These are phyloP conservation scores for Picathartes gymnocephalus DNA, from an alignment of 2,113 vertebrate genomes.

Conservation along the genomic window DNA sequence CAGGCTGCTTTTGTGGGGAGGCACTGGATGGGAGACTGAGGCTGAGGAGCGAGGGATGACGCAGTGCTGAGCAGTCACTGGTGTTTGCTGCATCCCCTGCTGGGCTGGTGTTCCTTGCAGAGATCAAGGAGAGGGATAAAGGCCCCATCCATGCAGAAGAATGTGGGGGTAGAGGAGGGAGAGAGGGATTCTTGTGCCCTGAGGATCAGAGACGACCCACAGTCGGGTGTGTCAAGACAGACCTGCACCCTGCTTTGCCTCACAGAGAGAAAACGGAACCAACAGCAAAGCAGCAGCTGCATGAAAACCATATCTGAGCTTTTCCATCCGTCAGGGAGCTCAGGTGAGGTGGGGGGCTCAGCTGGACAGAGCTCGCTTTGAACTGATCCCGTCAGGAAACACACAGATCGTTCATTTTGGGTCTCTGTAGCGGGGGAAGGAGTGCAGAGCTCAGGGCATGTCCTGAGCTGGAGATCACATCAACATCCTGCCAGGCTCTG, in stretches of 20 bases:
- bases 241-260: background rate
- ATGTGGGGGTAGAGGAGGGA: background rate
- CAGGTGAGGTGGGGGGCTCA: background rate
- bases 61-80: rapidly evolving
- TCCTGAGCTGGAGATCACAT: background rate
- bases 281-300: background rate
- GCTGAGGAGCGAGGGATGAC: background rate
- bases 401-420: background rate
- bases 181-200: background rate
- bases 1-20: background rate
- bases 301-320: rapidly evolving
- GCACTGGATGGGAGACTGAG: rapidly evolving
- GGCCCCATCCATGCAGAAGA: rapidly evolving
- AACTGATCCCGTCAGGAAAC: background rate
- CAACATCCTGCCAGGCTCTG: background rate
- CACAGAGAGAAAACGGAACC: background rate
- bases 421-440: background rate
- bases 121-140: background rate
- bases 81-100: rapidly evolving
- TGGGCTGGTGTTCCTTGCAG: background rate
- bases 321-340: background rate
- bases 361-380: background rate
- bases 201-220: background rate
- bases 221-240: no score
- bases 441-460: background rate